Evolutionary conservation across 1,140 invertebrate species (phyloP), one percentile per base, ranked within the genome.

Genomic region (Pseudomyrmex gracilis): DNA sequence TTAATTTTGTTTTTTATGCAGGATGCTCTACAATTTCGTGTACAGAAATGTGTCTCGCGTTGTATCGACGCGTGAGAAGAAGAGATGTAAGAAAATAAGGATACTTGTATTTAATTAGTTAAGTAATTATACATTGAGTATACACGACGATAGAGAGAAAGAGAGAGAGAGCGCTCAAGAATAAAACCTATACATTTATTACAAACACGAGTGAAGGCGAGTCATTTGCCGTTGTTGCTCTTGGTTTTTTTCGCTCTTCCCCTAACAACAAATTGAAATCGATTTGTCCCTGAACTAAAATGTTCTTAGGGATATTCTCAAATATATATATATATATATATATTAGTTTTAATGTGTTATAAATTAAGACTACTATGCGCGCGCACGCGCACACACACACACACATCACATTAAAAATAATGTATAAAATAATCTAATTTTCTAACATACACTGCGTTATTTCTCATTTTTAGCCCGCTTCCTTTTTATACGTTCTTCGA

Each of bases 51-150:
- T 13, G 22, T 53, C 57, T 67, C 53, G 57, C 67, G 80, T 73
- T 34, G n/a, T 57, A 7, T 34, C 53, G 22, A 34, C 60, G 45
- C 45, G 73, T 34, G 34, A 34, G 34, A 34, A 34, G 34, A 34
- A 34, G 57, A 45, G 57, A 45, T 60, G 7, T 63, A 20, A 67
- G 15, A 82, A 64, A 66, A 2, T 22, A 43, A 43, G 24, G 76
- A 67, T 85, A 88, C 80, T 90, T 92, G 89, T 92, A 92, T 92
- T 90, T 91, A 92, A 88, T 87, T 88, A 90, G 85, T 90, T 90
- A 89, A 90, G 80, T 83, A 90, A 90, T 90, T 77, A 88, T 91
- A 92, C 88, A 88, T 90, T 92, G 84, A 86, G 89, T 92, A 90
- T 82, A 90, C 73, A 87, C 55, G 64, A 90, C 83, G 73, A 83